Conservation (phyloP, 2,797 vertebrate genomes). For the Pyrrhura leucotis region DNA sequence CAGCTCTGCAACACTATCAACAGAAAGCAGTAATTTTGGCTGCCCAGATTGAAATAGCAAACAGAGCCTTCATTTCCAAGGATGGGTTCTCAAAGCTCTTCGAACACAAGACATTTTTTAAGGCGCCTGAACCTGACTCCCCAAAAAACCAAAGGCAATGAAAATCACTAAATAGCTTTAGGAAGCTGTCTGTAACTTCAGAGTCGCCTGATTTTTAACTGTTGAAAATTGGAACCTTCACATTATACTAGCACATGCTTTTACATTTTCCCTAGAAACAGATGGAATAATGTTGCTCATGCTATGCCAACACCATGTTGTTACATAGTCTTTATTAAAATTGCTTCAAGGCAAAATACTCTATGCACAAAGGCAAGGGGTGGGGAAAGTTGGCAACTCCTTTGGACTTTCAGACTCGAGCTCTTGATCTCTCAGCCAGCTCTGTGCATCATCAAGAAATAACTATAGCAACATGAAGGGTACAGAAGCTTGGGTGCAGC, state of each 20-base stretch:
- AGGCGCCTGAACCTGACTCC: not conserved
- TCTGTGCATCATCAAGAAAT: not conserved
- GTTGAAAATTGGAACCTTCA: slow-evolving; percentile 19
- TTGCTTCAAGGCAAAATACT: slow-evolving; percentile 29
- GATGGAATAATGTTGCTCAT: slow-evolving; percentile 61
- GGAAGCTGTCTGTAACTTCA: not conserved
- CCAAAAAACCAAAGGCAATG: not conserved
- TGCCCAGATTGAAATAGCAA: not conserved
- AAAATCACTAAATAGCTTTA: not conserved
- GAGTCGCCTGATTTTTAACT: not conserved
- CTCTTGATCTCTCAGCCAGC: not conserved
- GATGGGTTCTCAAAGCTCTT: not conserved
- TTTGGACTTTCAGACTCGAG: not conserved
- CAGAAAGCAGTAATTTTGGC: not conserved
- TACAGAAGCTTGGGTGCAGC: not conserved
- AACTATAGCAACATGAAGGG: not conserved
- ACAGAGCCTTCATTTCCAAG: not conserved
- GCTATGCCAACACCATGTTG: slow-evolving; percentile 50
- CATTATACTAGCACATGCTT: slow-evolving; percentile 21
- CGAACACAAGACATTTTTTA: not conserved
- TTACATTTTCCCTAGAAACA: slow-evolving; percentile 55
- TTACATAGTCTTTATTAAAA: slow-evolving; percentile 41
- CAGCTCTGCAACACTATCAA: not conserved
- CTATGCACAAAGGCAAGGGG: slow-evolving; percentile 9
- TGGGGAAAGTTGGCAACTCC: not conserved